Conservation (phyloP, 2,113 vertebrate species). For the Australoheros scitulus region DNA sequence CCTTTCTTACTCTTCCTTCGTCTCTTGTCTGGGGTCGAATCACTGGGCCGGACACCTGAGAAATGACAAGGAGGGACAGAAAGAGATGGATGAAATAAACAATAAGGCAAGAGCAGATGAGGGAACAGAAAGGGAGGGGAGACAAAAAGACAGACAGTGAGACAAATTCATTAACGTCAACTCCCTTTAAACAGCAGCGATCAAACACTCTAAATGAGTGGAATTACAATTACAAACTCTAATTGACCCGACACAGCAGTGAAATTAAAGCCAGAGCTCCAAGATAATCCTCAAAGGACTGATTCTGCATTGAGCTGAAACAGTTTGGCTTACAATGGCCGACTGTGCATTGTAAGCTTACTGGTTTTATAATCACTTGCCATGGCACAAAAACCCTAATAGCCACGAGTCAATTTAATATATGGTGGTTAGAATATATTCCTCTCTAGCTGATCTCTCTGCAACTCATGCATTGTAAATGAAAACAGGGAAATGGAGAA, state of each 20-base stretch:
- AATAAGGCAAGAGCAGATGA: neutral
- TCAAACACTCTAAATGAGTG: conserved; percentile 58
- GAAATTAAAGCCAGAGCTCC: conserved; percentile 53
- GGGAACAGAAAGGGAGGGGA: conserved; percentile 8
- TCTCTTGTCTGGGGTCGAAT: conserved; percentile 66
- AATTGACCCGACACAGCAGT: conserved; percentile 56
- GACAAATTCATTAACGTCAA: conserved; percentile 60
- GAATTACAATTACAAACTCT: conserved; percentile 65
- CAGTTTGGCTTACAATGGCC: conserved; percentile 23
- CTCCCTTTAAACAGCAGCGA: conserved; percentile 49
- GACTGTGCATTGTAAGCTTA: neutral
- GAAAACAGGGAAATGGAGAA: neutral
- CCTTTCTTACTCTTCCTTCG: conserved; percentile 62
- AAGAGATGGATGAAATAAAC: neutral
- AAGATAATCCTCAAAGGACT: conserved; percentile 52
- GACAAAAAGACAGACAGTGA: conserved; percentile 49
- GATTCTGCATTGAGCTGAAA: conserved; percentile 36
- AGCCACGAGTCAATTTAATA: conserved; percentile 28
- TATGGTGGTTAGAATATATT: conserved; percentile 18
- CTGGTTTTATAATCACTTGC: conserved; percentile 19
- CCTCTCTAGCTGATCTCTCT: neutral
- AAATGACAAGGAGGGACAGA: conserved; percentile 27
- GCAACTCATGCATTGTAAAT: conserved; percentile 12
- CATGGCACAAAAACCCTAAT: neutral
- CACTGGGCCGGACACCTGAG: conserved; percentile 82